Conservation (phyloP, 1,140 invertebrate species). For the Colletes latitarsis region DNA sequence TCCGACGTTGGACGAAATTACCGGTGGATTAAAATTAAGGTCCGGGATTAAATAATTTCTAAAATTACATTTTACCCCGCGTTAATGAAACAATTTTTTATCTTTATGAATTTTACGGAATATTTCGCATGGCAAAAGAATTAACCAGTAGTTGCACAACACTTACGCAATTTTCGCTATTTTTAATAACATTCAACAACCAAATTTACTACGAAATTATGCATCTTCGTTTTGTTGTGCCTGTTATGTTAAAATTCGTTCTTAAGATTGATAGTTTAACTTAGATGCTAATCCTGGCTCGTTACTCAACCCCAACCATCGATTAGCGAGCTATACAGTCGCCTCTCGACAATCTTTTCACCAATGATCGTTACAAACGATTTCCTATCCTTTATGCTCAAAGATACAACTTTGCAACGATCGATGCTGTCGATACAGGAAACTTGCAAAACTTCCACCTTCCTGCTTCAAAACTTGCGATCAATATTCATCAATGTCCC, state of each 20-base stretch:
- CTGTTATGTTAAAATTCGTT: no score
- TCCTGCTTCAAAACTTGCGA: neutral
- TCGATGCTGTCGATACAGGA: constrained; percentile 10
- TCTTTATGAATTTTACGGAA: neutral
- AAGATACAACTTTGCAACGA: neutral
- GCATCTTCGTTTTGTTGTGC: no score
- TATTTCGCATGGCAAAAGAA: neutral
- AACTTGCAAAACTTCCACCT: neutral
- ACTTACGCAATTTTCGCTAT: no score
- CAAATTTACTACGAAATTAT: neutral
- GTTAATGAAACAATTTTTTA: neutral
- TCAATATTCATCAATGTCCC: constrained; percentile 35
- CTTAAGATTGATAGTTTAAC: no score
- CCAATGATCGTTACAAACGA: neutral
- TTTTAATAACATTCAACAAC: no score
- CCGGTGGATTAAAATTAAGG: neutral
- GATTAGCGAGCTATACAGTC: no score
- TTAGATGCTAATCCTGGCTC: no score
- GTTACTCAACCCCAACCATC: no score
- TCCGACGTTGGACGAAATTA: no score
- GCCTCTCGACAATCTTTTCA: neutral
- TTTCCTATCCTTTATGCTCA: neutral
- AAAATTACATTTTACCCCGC: neutral
- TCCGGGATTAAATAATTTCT: neutral
- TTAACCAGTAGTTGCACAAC: no score